phyloP scores from a whole-genome alignment of 2,797 vertebrate species.

The Ctenosaura bakeri region DNA sequence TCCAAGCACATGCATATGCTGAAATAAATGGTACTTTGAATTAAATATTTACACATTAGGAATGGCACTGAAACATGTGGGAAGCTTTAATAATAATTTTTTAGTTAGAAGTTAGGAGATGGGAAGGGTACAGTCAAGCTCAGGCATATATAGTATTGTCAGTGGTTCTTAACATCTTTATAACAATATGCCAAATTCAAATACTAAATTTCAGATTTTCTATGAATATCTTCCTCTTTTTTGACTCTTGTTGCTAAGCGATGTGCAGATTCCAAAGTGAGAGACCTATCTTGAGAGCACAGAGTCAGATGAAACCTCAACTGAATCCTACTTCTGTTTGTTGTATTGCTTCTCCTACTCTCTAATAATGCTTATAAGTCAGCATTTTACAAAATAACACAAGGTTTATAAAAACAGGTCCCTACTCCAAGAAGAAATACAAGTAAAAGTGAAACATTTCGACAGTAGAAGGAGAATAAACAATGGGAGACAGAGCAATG shows the following conservation, averaged over 20 bases:
- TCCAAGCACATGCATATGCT: not conserved
- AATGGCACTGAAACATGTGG: not conserved
- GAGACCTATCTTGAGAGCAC: not conserved
- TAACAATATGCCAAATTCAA: not conserved
- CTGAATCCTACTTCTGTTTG: not conserved
- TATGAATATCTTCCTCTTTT: not conserved
- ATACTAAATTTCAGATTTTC: not conserved
- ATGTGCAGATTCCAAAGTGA: not conserved
- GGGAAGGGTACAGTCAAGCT: not conserved
- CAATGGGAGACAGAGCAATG: not conserved
- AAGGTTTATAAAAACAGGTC: not conserved
- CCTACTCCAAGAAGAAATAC: not conserved
- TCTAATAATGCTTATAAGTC: not conserved
- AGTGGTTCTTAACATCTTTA: not conserved
- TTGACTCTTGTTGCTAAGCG: not conserved
- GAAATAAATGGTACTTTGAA: not conserved
- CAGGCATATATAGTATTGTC: not conserved
- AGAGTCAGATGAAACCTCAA: not conserved
- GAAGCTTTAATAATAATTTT: not conserved
- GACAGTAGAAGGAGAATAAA: not conserved
- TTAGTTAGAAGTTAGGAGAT: not conserved
- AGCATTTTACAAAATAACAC: not conserved
- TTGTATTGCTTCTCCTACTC: not conserved
- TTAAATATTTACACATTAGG: not conserved
- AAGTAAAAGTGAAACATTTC: not conserved